Base-by-base conservation (phyloP, 53 echinoderm and acorn worm genomes). In the Echinometra lucunter region DNA sequence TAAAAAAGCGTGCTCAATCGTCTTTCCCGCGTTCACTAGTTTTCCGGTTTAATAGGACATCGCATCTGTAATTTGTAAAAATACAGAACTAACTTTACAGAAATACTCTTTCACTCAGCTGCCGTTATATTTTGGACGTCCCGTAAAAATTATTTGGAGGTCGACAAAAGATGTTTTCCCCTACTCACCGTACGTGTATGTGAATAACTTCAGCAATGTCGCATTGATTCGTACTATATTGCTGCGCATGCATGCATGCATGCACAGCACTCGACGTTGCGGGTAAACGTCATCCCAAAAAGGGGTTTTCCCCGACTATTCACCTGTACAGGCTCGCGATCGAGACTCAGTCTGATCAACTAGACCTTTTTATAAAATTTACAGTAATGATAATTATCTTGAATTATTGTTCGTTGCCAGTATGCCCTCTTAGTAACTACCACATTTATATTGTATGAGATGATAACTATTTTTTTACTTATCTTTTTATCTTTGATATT, bases 281-380 rank as follows among this genome's bases (percentile, higher is more conserved):
- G 13, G 56, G 7, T 60, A 60, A 37, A 78, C 78, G 78, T 78
- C 78, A 78, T 78, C 6, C 58, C 6, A 17, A 34, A 12, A 9
- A 32, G 42, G 78, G 78, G 78, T 40, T 78, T 78, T 78, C 78
- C 78, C 78, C 78, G 23, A 78, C 3, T 42, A 38, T 78, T 78
- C 78, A 78, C 78, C 78, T 78, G 78, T 78, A 42, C 40, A 18
- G 21, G n/a, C n/a, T n/a, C n/a, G n/a, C n/a, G n/a, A n/a, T n/a
- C n/a, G n/a, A n/a, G 21, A 17, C 6, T 6, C 21, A 78, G 78
- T 78, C 78, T 78, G 19, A 19, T 78, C 38, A 38, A 19, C 42
- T 38, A 40, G 4, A 78, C 42, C 72, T 19, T 38, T 78, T 78
- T 42, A 42, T 18, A 19, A 8, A 78, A 18, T 32, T 8, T 60